Evolutionary conservation across 2,888 invertebrate genomes (phyloP).

Genomic region (Mythimna pallens): DNA sequence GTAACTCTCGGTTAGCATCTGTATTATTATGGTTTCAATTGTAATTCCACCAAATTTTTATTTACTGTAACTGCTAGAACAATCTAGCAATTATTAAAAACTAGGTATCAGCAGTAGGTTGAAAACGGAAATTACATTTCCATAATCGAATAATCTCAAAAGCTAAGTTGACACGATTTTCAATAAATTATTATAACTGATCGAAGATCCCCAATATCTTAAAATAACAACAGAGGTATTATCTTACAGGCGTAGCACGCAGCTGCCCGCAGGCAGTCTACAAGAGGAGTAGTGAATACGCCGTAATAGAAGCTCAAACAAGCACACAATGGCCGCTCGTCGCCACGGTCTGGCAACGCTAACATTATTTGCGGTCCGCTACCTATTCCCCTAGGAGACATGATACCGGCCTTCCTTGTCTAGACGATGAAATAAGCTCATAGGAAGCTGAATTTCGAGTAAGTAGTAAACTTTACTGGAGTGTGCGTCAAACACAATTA

Average conservation of each 20-base stretch:
- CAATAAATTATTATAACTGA: not conserved
- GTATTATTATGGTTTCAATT: slow-evolving; percentile 7
- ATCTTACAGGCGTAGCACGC: slow-evolving; percentile 43
- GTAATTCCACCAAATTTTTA: slow-evolving; percentile 9
- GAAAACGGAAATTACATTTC: not conserved
- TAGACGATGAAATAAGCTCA: slow-evolving; percentile 77
- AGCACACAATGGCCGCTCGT: slow-evolving; percentile 73
- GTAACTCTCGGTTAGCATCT: slow-evolving; percentile 3
- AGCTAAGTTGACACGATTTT: not conserved
- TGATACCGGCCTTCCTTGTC: slow-evolving; percentile 80
- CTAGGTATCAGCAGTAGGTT: not conserved
- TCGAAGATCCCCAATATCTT: slow-evolving; percentile 7
- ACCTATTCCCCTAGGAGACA: slow-evolving; percentile 81
- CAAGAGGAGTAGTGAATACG: slow-evolving; percentile 63
- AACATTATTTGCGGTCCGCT: slow-evolving; percentile 86
- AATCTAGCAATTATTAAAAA: slow-evolving; percentile 6
- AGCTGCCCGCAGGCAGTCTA: slow-evolving; percentile 46
- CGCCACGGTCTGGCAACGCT: slow-evolving; percentile 83
- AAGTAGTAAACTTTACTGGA: slow-evolving; percentile 39
- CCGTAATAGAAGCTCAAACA: slow-evolving; percentile 68
- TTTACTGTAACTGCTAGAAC: not conserved
- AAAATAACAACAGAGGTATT: slow-evolving; percentile 11
- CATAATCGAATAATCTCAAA: not conserved
- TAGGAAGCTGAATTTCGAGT: slow-evolving; percentile 37
- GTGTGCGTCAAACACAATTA: slow-evolving; percentile 27